Evolutionary conservation across 1,140 invertebrate species (phyloP).

Genomic region (Zaprionus ghesquierei): DNA sequence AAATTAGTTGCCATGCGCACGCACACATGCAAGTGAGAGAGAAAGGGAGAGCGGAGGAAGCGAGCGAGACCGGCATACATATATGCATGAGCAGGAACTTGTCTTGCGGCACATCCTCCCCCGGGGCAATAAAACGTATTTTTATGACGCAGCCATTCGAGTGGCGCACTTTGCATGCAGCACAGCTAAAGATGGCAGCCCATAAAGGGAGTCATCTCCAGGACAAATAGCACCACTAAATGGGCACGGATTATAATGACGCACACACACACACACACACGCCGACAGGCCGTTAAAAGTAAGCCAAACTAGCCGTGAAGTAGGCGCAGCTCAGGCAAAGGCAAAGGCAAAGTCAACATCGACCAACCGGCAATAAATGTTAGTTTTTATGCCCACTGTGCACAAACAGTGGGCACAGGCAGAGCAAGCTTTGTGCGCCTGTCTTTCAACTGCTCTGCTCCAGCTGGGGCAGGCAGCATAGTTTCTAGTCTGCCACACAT

Average conservation of each 20-base stretch:
- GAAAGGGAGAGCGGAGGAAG: not conserved
- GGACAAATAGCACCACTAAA: conserved; percentile 77
- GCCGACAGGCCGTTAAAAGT: conserved; percentile 59
- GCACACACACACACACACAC: conserved; percentile 25
- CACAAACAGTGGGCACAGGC: not conserved
- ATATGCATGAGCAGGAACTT: conserved; percentile 60
- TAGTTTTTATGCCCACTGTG: conserved; percentile 64
- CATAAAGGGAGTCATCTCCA: conserved; percentile 75
- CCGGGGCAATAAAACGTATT: conserved; percentile 79
- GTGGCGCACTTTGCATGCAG: conserved; percentile 72
- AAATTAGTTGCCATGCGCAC: conserved; percentile 65
- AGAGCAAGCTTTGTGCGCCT: not conserved
- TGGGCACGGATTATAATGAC: conserved; percentile 80
- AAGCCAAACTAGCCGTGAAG: conserved; percentile 73
- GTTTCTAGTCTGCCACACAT: conserved; percentile 77
- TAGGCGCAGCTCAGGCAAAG: conserved; percentile 55
- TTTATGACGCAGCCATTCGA: conserved; percentile 71
- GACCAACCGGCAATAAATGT: conserved; percentile 63
- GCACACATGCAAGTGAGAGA: conserved; percentile 9
- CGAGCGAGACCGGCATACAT: conserved; percentile 3
- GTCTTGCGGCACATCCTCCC: conserved; percentile 69
- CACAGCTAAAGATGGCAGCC: conserved; percentile 43
- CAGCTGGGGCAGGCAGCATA: conserved; percentile 57
- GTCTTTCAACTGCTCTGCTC: not conserved
- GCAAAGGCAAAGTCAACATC: conserved; percentile 69